Conservation (phyloP, 92 coral and sea anemone genomes). For the Actinostola sp. region DNA sequence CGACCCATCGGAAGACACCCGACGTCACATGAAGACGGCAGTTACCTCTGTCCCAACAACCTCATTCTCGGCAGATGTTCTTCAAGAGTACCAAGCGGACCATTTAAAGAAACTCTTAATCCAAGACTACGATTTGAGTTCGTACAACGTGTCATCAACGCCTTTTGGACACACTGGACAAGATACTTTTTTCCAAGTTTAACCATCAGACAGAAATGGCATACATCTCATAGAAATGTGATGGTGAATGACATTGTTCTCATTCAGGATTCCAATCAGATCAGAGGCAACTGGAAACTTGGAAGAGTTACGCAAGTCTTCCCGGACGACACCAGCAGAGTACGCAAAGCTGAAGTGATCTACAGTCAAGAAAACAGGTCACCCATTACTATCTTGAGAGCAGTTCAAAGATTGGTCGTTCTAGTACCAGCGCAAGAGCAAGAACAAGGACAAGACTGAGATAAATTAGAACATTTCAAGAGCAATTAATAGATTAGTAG, state of each 20-base stretch:
- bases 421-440: constrained; percentile 11
- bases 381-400: not conserved
- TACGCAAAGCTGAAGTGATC: not conserved
- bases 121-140: no score
- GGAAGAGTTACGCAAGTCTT: constrained; percentile 42
- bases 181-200: constrained; percentile 47
- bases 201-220: constrained; percentile 47
- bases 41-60: no score
- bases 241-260: constrained; percentile 40
- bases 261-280: constrained; percentile 36
- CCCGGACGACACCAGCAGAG: not conserved
- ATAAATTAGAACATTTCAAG: no score
- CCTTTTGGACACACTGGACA: constrained; percentile 54
- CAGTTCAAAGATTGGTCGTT: constrained; percentile 12
- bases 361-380: not conserved
- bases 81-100: no score
- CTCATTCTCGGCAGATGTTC: no score
- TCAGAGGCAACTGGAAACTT: constrained; percentile 74
- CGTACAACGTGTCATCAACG: constrained; percentile 21
- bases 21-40: no score
- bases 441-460: no score
- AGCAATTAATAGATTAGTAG: no score
- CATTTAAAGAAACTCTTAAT: no score
- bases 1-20: no score
- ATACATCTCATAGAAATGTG: constrained; percentile 33